Base-by-base conservation (phyloP, 2,888 invertebrate genomes). In the Vesta saturnalis region DNA sequence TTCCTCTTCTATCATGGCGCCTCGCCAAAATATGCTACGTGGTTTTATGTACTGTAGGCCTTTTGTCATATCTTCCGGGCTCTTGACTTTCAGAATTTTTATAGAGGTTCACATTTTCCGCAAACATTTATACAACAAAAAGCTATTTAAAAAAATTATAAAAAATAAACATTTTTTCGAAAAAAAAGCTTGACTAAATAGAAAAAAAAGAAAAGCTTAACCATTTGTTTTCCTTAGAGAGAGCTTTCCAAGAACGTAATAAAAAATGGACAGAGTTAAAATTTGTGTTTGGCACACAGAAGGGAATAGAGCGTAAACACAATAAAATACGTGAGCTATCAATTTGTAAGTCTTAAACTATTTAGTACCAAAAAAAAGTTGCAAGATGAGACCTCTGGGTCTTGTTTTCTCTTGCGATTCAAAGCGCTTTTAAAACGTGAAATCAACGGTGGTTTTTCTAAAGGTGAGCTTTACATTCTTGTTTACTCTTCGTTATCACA, bases 1-100 rank as follows among this genome's bases (percentile, higher is more conserved):
- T 69, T 65, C 64, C 65, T 61, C 67, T 63, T 64, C 55, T 63
- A 52, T 59, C 64, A 58, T 69, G 69, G 69, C 69, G 60, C 60
- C 64, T 60, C 64, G 69, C 69, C 65, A 69, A 69, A 69, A 69
- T 69, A 69, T 69, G 69, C 59, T 65, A 55, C 65, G 60, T 39
- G 61, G 65, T 56, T 69, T 63, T 69, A 64, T 64, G 64, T 52
- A 52, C 64, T 58, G 21, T 49, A 49, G 58, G 58, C 64, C 58
- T 54, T 64, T 64, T 64, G 64, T 64, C 64, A 52, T 64, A 49
- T 52, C 64, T 64, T 64, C 64, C 64, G 64, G 64, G 15, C 64
- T 58, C 64, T 64, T 64, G 64, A 64, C 64, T 64, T 39, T 49
- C 23, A 35, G 64, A 64, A 58, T 64, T 64, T 64, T 60, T 60